Percentiles rank a stretch among this genome's conserved stretches.
phyloP scores from a whole-genome alignment of 2,888 invertebrate species.

The Eulithis testata region DNA sequence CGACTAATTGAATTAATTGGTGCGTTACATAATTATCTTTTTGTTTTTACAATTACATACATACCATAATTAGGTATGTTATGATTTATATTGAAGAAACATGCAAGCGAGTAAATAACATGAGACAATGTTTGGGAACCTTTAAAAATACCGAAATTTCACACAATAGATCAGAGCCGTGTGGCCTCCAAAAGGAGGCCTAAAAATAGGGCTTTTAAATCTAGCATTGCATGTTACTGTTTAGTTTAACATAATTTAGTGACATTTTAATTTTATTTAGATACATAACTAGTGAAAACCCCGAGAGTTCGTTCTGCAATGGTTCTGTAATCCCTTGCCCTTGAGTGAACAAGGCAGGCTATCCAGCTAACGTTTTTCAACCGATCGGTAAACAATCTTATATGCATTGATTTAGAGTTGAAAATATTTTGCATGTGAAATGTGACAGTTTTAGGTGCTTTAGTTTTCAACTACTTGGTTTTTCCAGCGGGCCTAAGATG shows the following conservation, averaged over 20 bases:
- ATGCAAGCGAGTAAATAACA: background rate
- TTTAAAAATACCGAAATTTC: background rate
- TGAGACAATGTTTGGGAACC: background rate
- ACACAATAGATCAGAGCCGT: background rate
- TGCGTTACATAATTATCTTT: background rate
- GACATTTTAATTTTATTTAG: background rate
- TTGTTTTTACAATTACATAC: no score
- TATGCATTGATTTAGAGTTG: background rate
- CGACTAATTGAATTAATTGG: background rate
- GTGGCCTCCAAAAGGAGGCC: background rate
- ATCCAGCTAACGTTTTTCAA: background rate
- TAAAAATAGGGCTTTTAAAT: background rate
- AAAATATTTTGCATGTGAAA: background rate
- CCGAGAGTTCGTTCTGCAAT: background rate
- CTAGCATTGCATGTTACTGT: constrained; percentile 14
- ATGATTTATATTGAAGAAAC: background rate
- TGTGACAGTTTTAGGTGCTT: background rate
- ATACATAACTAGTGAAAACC: background rate
- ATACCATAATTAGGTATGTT: background rate
- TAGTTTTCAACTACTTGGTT: background rate
- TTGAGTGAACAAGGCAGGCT: background rate
- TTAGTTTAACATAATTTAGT: constrained; percentile 14
- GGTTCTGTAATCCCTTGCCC: background rate
- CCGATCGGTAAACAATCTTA: background rate
- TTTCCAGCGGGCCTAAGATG: no score